phyloP scores from a whole-genome alignment of 1,140 invertebrate genomes.

The Drosophila saltans region DNA sequence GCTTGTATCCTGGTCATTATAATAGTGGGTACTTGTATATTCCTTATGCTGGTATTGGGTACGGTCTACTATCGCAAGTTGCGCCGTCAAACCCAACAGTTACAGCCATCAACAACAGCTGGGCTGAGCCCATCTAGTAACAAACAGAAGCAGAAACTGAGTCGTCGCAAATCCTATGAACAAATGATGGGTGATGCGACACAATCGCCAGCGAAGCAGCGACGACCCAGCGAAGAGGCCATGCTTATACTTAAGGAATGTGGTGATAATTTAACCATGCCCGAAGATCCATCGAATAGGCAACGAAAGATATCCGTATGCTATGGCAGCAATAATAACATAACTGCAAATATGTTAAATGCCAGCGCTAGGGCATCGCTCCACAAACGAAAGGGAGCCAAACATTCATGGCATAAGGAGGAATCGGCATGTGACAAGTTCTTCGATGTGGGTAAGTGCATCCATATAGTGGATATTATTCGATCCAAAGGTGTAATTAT shows the following conservation, averaged over 20 bases:
- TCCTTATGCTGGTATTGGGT: constrained; percentile 69
- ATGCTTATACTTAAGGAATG: constrained; percentile 85
- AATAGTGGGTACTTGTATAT: constrained; percentile 71
- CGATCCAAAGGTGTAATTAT: too few relatives aligned
- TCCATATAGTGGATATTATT: too few relatives aligned
- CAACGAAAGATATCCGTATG: constrained; percentile 74
- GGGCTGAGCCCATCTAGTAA: not conserved
- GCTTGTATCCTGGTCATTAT: constrained; percentile 73
- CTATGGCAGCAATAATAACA: constrained; percentile 74
- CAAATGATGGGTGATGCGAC: constrained; percentile 83
- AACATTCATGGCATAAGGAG: constrained; percentile 61
- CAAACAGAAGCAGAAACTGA: constrained; percentile 41
- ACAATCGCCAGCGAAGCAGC: constrained; percentile 84
- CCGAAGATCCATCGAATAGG: constrained; percentile 57
- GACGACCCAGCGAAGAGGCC: constrained; percentile 91
- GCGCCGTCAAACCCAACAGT: constrained; percentile 55
- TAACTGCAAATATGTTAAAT: constrained; percentile 46
- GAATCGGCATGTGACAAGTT: constrained; percentile 46
- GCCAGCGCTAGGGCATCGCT: constrained; percentile 31
- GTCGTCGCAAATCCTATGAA: constrained; percentile 86
- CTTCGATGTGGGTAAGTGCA: constrained; percentile 61
- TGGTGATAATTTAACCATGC: constrained; percentile 32
- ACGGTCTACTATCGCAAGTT: constrained; percentile 72
- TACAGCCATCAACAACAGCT: constrained; percentile 32
- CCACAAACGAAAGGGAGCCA: constrained; percentile 60